Base-by-base conservation (phyloP, 1,140 invertebrate genomes). In the Brachionus asplanchnoidis region DNA sequence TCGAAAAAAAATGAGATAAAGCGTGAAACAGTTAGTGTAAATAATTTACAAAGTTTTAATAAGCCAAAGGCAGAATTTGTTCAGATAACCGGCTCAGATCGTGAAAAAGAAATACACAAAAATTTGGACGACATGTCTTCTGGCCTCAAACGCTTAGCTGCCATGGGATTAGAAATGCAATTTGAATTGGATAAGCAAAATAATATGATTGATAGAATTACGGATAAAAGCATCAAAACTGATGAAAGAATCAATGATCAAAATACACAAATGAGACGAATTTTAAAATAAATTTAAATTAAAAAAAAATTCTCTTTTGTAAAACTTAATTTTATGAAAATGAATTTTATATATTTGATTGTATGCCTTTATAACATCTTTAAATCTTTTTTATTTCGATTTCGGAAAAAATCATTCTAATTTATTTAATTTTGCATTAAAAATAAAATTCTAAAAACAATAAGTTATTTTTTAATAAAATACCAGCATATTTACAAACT, bases 101-200 rank as follows among this genome's bases (percentile, higher is more conserved):
- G 79, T 1, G 79, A 82, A 20, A 82, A 82, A 82, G 79, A 82
- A 46, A 14, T 82, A 11, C 26, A 82, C 53, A 82, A 82, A 36
- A 82, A 82, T 82, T 68, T 82, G 44, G 79, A 82, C 36, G 79
- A 82, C 3, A 82, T 82, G 79, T 82, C 79, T 26, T n/a, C 12
- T n/a, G 79, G 79, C 7, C 42, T 82, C 9, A 68, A 36, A 42
- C 79, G 79, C 3, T 40, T 82, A 11, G 65, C 53, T 68, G 53
- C 50, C 1, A 42, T 82, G 53, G 79, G 53, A 12, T 26, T 65
- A 28, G 79, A 82, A 20, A 82, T 82, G 79, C 65, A 60, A 65
- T 65, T 60, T 36, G 79, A 82, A 68, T 46, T 82, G n/a, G 79
- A 82, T 40, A 20, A 36, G 14, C 79, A 82, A 46, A 82, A 82